phyloP scores from a whole-genome alignment of 2,888 invertebrate genomes.

The Euproctis similis region DNA sequence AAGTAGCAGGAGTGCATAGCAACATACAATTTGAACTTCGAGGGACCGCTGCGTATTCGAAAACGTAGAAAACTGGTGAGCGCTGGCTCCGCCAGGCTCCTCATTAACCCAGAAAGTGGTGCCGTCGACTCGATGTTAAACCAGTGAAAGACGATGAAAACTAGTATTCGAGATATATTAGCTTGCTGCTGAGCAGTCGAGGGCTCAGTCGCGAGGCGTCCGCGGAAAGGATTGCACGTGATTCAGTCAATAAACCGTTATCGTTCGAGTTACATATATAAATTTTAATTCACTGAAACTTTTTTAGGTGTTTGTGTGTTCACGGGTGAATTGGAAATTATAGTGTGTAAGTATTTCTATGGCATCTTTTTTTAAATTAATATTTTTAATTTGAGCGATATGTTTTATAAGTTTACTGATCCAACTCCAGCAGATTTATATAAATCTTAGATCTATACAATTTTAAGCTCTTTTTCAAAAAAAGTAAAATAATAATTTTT shows the following conservation, averaged over 20 bases:
- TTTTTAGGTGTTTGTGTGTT: slow-evolving; percentile 36
- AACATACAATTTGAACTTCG: slow-evolving; percentile 32
- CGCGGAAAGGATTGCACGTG: slow-evolving; percentile 37
- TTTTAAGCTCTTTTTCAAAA: too few relatives aligned
- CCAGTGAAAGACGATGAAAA: slow-evolving; percentile 71
- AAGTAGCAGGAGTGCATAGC: slow-evolving; percentile 52
- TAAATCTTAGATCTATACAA: too few relatives aligned
- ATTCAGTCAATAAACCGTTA: slow-evolving; percentile 17
- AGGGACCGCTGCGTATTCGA: slow-evolving; percentile 51
- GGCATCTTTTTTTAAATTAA: too few relatives aligned
- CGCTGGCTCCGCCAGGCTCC: slow-evolving; percentile 47
- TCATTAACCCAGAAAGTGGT: slow-evolving; percentile 72
- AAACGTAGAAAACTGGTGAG: slow-evolving; percentile 65
- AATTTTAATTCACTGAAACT: slow-evolving; percentile 27
- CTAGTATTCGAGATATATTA: slow-evolving; percentile 71
- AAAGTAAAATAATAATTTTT: too few relatives aligned
- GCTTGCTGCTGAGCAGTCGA: slow-evolving; percentile 29
- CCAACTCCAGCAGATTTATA: too few relatives aligned
- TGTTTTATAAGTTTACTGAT: too few relatives aligned
- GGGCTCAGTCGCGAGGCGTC: slow-evolving; percentile 42
- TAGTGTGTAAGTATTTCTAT: slow-evolving; percentile 43
- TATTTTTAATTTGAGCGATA: too few relatives aligned
- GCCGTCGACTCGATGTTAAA: slow-evolving; percentile 39
- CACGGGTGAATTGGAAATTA: slow-evolving; percentile 41
- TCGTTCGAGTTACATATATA: slow-evolving; percentile 26